These are phyloP conservation scores for Parnassius apollo DNA, from an alignment of 2,888 invertebrate genomes.

Conservation along the genomic window DNA sequence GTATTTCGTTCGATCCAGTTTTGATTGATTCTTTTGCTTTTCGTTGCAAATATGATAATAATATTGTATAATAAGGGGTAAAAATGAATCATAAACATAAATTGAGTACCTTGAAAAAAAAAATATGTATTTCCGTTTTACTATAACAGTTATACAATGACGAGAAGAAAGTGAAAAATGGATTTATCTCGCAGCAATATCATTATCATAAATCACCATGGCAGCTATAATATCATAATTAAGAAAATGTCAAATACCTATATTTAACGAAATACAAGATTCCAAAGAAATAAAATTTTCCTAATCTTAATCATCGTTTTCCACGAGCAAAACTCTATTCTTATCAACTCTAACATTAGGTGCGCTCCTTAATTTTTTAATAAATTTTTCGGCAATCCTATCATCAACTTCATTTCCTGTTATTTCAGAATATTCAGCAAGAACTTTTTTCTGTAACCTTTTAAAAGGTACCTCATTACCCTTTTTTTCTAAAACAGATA, in stretches of 20 bases:
- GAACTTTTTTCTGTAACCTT: conserved; percentile 88
- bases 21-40: too few species aligned
- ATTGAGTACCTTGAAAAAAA: neutral
- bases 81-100: too few species aligned
- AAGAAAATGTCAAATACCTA: conserved; percentile 10
- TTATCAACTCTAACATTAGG: conserved; percentile 83
- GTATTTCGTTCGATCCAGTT: too few species aligned
- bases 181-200: too few species aligned
- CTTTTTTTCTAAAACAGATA: conserved; percentile 72
- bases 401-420: conserved; percentile 78
- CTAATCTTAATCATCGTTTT: conserved; percentile 23
- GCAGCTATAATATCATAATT: neutral
- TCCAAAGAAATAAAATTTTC: conserved; percentile 4
- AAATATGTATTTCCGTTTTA: neutral
- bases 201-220: neutral
- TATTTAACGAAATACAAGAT: conserved; percentile 1
- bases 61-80: too few species aligned
- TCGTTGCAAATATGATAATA: too few species aligned
- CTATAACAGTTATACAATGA: conserved; percentile 8
- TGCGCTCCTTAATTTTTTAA: conserved; percentile 86
- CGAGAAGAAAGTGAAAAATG: neutral
- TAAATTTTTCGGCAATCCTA: conserved; percentile 85
- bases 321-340: conserved; percentile 77
- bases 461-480: conserved; percentile 85
- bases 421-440: conserved; percentile 82